Evolutionary conservation across 1,140 invertebrate species (phyloP), one percentile per base, ranked within the genome.

Genomic region (Tetragnatha versicolor): DNA sequence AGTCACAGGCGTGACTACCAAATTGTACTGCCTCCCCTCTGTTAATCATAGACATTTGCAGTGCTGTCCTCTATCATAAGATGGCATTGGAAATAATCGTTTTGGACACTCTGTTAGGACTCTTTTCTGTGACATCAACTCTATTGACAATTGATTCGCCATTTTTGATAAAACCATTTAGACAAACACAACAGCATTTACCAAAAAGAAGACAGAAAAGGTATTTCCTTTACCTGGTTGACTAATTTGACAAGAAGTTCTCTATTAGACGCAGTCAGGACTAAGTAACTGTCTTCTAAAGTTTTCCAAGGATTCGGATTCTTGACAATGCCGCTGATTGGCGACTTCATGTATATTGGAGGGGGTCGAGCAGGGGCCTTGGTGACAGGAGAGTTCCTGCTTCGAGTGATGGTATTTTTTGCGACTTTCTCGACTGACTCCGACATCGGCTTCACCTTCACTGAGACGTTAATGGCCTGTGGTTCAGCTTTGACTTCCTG

Each of bases 271-370:
- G 65, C 7, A 37, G 63, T 58, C 17, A 79, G 14, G 20, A 63
- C 76, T 60, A 69, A 47, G 47, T 79, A 79, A 61, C 76, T 79
- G 42, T 79, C 65, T 69, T 79, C 76, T 29, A 79, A 35, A 31
- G 76, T 68, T 49, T 79, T 79, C 76, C 76, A 79, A 17, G 76
- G 63, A 47, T 68, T 68, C 10, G 37, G 35, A 55, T 77, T 77
- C 33, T 69, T 79, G 3, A 51, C 49, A 47, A 69, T 39, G 14
- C 22, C 47, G 4, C 9, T 37, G 20, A 51, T 39, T 60, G 42
- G 63, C 14, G 65, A 53, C 25, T 79, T 79, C 45, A 63, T 49
- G 25, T 79, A 79, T 3, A 79, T 79, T 9, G 76, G 76, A 33
- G 76, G 63, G 7, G 76, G 76, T 20, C 76, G 25, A 20, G 76